Conservation (phyloP, 1,140 invertebrate species). For the Anastrepha obliqua region DNA sequence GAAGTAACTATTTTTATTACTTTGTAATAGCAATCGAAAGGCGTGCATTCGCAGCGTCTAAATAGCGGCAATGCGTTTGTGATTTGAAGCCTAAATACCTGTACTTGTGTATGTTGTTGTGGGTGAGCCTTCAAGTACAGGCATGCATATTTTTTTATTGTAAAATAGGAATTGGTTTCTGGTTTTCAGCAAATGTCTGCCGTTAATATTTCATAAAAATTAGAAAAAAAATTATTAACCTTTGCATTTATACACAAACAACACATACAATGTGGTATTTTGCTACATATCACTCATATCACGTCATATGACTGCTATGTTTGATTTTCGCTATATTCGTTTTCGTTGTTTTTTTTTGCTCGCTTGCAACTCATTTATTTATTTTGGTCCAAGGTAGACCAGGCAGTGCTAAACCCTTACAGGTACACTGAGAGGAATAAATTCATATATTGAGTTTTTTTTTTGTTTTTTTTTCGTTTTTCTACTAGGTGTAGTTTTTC, state of each 20-base stretch:
- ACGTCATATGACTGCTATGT: no score
- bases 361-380: no score
- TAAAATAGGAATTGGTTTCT: neutral
- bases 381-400: no score
- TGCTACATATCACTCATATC: no score
- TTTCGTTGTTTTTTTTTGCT: no score
- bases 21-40: neutral
- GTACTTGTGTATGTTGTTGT: neutral
- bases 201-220: neutral
- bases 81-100: neutral
- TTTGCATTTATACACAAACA: neutral
- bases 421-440: no score
- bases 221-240: neutral
- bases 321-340: no score
- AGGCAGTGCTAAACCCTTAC: no score
- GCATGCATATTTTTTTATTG: neutral
- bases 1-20: slow-evolving; percentile 20
- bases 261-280: no score
- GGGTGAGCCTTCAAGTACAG: slow-evolving; percentile 8
- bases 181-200: neutral
- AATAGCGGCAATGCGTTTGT: neutral
- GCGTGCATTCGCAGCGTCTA: neutral
- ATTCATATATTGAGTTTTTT: no score
- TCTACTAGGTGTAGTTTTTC: no score
- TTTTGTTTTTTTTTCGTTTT: no score